Base-by-base conservation (phyloP, 2,888 invertebrate species). In the Diarsia brunnea region DNA sequence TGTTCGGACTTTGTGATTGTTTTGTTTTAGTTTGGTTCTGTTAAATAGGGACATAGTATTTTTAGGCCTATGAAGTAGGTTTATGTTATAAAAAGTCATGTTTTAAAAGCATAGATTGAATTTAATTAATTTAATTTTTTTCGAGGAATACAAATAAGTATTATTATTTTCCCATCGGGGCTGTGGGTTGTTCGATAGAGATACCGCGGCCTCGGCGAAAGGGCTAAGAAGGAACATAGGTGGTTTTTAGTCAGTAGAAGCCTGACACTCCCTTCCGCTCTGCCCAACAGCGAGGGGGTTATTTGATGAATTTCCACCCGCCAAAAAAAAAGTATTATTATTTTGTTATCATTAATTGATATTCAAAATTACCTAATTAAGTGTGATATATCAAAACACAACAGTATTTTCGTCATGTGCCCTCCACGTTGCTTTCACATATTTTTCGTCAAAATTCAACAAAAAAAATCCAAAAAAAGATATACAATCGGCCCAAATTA, bases 401-500 rank as follows among this genome's bases (percentile, higher is more conserved):
- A 27, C 51, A 45, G 0, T 58, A 27, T 27, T 58, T 58, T 16
- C 1, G 8, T 27, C 8, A 12, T 55, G 24, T 16, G 8, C 27
- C 8, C 55, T 27, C 24, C 55, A 55, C 5, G 21, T n/a, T 24
- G 11, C 16, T 12, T 16, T n/a, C 53, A 47, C 14, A 47, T 0
- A 2, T 14, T 19, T 24, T 53, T 1, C 1, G 5, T 5, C 21
- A 31, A 19, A 61, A 55, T 38, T 45, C 51, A 24, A 24, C 5
- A 58, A 63, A 60, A 58, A n/a, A 75, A 61, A 3, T 2, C 5
- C 14, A 11, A 8, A 55, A 60, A 78, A 69, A 11, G 12, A 38
- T 19, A 27, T 51, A 79, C 51, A 27, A 74, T 71, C 60, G 24
- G 38, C 65, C 61, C 61, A 60, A 72, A 84, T 88, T 78, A 80